Conservation (phyloP, 2,113 vertebrate species). For the Fregata magnificens region DNA sequence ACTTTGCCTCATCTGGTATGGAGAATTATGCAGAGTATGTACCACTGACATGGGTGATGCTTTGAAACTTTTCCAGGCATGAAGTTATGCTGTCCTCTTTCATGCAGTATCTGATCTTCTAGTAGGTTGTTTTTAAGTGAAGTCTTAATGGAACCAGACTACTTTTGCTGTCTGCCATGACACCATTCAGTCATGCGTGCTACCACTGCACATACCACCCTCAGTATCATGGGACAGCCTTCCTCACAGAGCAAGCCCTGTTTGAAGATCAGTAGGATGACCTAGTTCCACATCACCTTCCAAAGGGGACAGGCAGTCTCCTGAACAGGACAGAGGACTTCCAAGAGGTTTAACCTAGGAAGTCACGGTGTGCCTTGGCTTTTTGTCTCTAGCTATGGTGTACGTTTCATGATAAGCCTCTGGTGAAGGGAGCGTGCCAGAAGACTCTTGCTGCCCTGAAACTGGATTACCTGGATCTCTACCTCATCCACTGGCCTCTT, state of each 20-base stretch:
- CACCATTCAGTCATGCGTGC: fast-evolving
- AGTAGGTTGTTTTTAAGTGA: background rate
- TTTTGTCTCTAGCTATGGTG: slow-evolving; percentile 84
- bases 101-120: background rate
- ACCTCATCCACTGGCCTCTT: slow-evolving; percentile 91
- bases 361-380: background rate
- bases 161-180: background rate
- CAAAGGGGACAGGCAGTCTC: background rate
- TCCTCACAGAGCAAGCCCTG: background rate
- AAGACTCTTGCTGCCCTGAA: slow-evolving; percentile 86
- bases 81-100: background rate
- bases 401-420: slow-evolving; percentile 83
- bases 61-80: background rate
- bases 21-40: background rate
- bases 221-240: background rate
- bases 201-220: background rate
- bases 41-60: background rate
- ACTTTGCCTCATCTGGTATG: fast-evolving
- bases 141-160: background rate
- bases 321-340: background rate
- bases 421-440: slow-evolving; percentile 83
- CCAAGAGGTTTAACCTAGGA: background rate
- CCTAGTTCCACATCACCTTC: background rate
- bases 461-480: slow-evolving; percentile 91
- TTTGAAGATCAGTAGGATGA: background rate